These are phyloP conservation scores for Fragum sueziense DNA, from an alignment of 2,888 invertebrate species.

Conservation along the genomic window DNA sequence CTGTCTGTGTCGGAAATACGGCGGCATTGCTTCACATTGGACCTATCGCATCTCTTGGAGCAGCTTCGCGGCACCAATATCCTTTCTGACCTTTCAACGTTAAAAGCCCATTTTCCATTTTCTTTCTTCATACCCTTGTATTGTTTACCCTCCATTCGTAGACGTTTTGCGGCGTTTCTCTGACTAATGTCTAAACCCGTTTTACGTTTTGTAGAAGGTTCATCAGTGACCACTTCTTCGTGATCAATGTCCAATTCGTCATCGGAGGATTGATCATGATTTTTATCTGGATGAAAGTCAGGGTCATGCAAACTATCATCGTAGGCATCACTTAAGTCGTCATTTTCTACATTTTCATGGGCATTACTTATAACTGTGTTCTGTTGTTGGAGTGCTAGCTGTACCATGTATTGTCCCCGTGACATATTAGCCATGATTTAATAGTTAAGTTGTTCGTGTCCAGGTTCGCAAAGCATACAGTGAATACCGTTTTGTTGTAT, in stretches of 20 bases:
- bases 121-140: too few relatives aligned
- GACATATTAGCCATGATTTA: too few relatives aligned
- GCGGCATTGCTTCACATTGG: background rate
- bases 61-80: constrained; percentile 13
- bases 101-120: too few relatives aligned
- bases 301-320: too few relatives aligned
- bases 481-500: constrained; percentile 33
- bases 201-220: constrained; percentile 15
- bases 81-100: too few relatives aligned
- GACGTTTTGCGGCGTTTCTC: constrained; percentile 24
- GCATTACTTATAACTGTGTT: too few relatives aligned
- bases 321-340: too few relatives aligned
- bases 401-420: too few relatives aligned
- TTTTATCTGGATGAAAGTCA: too few relatives aligned
- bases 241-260: constrained; percentile 17
- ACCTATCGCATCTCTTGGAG: constrained; percentile 26
- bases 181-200: background rate
- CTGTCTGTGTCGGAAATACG: background rate
- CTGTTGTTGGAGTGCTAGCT: too few relatives aligned
- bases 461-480: constrained; percentile 31
- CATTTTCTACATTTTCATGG: too few relatives aligned
- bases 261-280: constrained; percentile 11
- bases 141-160: constrained; percentile 21
- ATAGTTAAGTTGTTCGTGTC: too few relatives aligned
- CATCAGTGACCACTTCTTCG: constrained; percentile 1